phyloP scores from a whole-genome alignment of 2,888 invertebrate genomes.

The Argyra leucocephala region DNA sequence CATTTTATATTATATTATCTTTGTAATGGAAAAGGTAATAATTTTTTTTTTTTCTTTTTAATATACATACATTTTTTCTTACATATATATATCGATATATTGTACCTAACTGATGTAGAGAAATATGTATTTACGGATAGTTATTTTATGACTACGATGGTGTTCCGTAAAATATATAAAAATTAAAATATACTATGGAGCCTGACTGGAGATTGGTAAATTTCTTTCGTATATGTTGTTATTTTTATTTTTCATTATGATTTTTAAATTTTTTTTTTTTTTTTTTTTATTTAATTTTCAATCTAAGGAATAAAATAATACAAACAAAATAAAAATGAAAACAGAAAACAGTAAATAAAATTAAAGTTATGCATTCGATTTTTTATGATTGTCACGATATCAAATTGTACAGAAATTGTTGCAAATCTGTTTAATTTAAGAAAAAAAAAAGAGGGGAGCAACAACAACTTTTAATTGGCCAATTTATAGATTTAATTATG shows the following conservation, averaged over 20 bases:
- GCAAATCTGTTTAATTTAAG: no score
- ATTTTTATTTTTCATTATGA: neutral
- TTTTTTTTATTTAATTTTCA: neutral
- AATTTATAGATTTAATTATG: slow-evolving; percentile 46
- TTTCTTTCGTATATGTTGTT: no score
- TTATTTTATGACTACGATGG: neutral
- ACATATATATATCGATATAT: no score
- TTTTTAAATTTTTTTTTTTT: neutral
- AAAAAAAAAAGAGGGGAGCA: slow-evolving; percentile 28
- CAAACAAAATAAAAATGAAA: neutral
- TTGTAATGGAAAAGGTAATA: no score
- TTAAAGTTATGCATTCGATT: slow-evolving; percentile 6
- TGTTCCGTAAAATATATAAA: neutral
- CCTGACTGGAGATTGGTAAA: neutral
- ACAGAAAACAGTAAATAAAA: neutral
- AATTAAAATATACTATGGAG: neutral
- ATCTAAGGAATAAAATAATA: no score
- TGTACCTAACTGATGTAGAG: no score
- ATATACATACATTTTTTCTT: no score
- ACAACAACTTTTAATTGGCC: slow-evolving; percentile 39
- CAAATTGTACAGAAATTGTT: neutral
- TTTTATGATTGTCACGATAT: slow-evolving; percentile 3
- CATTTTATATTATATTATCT: neutral
- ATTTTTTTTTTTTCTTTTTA: no score
- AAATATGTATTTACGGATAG: no score